These are phyloP conservation scores for Amblyjoppa proteus DNA, from an alignment of 2,888 invertebrate species.

Conservation along the genomic window DNA sequence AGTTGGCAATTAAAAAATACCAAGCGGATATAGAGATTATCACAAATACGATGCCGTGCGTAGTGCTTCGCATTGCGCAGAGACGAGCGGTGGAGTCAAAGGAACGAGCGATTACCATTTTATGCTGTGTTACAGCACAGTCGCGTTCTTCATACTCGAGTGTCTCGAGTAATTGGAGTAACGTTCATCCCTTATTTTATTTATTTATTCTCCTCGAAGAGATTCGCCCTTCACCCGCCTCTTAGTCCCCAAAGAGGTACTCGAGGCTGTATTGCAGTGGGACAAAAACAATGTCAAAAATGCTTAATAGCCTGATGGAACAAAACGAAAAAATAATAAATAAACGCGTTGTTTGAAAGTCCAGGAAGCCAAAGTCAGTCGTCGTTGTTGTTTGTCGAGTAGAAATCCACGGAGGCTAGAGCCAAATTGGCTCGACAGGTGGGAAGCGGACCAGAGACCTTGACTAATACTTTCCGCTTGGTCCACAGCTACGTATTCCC, in stretches of 20 bases:
- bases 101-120: not conserved
- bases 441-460: slow-evolving; percentile 73
- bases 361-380: not conserved
- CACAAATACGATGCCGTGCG: no score
- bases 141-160: slow-evolving; percentile 51
- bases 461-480: slow-evolving; percentile 31
- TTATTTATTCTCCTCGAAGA: slow-evolving; percentile 9
- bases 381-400: slow-evolving; percentile 29
- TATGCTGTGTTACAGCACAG: slow-evolving; percentile 38
- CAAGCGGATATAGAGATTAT: not conserved
- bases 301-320: not conserved
- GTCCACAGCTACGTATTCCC: slow-evolving; percentile 20
- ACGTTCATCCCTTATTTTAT: slow-evolving; percentile 48
- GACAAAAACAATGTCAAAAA: not conserved
- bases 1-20: not conserved
- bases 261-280: slow-evolving; percentile 18
- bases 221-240: slow-evolving; percentile 30
- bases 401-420: not conserved
- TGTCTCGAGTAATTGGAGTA: slow-evolving; percentile 62
- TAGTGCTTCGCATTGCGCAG: no score
- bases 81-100: not conserved
- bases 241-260: slow-evolving; percentile 34
- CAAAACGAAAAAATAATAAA: not conserved
- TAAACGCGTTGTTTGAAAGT: not conserved
- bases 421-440: slow-evolving; percentile 73